Base-by-base conservation (phyloP, 2,888 invertebrate species). In the Synergus itoensis region DNA sequence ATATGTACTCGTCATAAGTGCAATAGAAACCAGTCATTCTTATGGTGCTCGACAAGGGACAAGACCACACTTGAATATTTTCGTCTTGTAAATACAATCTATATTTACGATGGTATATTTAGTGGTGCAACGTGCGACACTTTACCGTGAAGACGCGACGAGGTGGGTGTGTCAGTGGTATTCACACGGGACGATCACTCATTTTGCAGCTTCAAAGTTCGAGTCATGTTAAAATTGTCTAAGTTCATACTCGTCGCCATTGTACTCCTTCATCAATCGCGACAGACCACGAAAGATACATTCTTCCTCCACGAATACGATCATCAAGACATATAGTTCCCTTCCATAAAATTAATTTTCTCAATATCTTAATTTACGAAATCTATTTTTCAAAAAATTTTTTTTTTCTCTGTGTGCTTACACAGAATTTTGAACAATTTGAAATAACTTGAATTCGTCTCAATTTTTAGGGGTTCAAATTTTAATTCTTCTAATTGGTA, bases 51-150 rank as follows among this genome's bases (percentile, higher is more conserved):
- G 82, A 84, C 84, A 84, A 86, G 84, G 80, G 81, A 80, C 83
- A 81, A 85, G 83, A 85, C 84, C 84, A 84, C 85, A 80, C 82
- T 77, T 78, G 85, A 82, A 89, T 89, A 88, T 90, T 89, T 89
- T 88, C 87, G 87, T 88, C 88, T 88, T 90, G 90, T 90, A 90
- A 90, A 91, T 91, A 91, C 86, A 88, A 86, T 89, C 91, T 91
- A 91, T 91, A 91, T 91, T 91, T 91, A 90, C 87, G 89, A 85
- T 69, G 87, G 86, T 89, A 91, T 90, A 90, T 90, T 90, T 90
- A 90, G 91, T 89, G 82, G 83, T 86, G 86, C 86, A 86, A 85
- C 86, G 86, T 87, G 88, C 88, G 88, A 90, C 90, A 90, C 88
- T 88, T 64, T 87, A 86, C 84, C 81, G 82, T 82, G 85, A 84